A percentile compares a stretch with the other conserved stretches of the same genome.
Conservation (phyloP, 2,113 vertebrate species). For the Piaya cayana region DNA sequence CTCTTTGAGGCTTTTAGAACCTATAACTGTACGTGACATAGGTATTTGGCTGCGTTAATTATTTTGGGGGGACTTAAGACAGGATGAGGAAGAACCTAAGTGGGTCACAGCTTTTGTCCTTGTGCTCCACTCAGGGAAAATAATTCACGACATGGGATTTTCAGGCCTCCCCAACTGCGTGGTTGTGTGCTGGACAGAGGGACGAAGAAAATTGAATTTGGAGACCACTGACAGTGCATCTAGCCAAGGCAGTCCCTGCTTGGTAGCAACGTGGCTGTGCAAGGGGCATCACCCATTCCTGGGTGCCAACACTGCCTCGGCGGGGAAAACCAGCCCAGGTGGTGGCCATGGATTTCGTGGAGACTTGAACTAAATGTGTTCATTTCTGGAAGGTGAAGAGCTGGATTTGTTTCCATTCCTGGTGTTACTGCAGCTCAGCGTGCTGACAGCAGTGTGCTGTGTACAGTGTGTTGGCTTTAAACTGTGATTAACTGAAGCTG, state of each 20-base stretch:
- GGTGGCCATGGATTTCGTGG: neutral
- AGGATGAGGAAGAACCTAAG: neutral
- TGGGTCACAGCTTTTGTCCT: neutral
- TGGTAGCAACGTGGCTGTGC: accelerated
- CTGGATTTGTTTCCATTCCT: neutral
- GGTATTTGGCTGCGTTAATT: neutral
- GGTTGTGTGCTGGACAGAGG: neutral
- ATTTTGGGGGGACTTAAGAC: neutral
- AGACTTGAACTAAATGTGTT: neutral
- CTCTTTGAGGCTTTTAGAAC: constrained; percentile 9
- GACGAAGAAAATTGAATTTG: neutral
- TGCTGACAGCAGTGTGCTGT: neutral
- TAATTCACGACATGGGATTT: neutral
- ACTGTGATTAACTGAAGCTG: neutral
- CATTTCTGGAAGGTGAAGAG: neutral
- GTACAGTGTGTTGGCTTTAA: neutral
- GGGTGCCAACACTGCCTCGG: accelerated
- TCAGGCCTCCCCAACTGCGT: neutral
- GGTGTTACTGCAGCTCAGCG: neutral
- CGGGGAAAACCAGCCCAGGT: neutral
- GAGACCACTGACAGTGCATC: accelerated
- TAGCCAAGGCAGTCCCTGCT: neutral
- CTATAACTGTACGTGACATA: accelerated
- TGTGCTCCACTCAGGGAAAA: accelerated
- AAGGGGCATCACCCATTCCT: accelerated